A percentile compares a stretch with the other conserved stretches of the same genome.
phyloP scores from a whole-genome alignment of 2,113 vertebrate genomes.

The Vicugna pacos region DNA sequence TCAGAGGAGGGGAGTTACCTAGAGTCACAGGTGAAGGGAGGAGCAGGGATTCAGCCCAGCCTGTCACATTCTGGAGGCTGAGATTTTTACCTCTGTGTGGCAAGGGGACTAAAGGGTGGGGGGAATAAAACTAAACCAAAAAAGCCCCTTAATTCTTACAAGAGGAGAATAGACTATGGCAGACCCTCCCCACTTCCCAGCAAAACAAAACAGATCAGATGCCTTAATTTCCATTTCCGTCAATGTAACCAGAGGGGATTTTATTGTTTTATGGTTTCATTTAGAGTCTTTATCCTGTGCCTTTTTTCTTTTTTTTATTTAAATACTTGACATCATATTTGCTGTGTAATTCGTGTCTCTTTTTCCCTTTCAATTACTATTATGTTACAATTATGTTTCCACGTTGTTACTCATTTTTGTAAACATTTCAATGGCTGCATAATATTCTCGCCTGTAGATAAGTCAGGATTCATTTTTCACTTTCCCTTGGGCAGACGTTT shows the following conservation, averaged over 20 bases:
- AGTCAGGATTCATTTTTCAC: background rate
- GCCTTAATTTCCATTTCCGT: background rate
- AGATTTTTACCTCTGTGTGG: background rate
- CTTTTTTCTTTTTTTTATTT: background rate
- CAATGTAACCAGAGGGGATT: background rate
- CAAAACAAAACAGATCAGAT: background rate
- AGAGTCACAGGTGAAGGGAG: too few species aligned
- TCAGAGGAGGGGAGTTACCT: background rate
- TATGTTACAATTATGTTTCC: background rate
- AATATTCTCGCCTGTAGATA: background rate
- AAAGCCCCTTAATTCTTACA: background rate
- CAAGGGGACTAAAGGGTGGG: background rate
- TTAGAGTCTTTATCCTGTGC: background rate
- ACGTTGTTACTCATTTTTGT: background rate
- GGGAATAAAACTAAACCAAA: too few species aligned
- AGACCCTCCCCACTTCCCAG: background rate
- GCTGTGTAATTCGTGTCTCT: background rate
- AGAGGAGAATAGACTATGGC: background rate
- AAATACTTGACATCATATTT: background rate
- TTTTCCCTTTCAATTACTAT: background rate
- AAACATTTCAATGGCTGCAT: background rate
- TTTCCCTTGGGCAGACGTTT: background rate
- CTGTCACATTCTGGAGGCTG: background rate
- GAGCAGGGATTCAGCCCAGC: accelerated
- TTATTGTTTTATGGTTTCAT: background rate